phyloP scores from a whole-genome alignment of 2,888 invertebrate genomes.

The Scaptomyza reducta region DNA sequence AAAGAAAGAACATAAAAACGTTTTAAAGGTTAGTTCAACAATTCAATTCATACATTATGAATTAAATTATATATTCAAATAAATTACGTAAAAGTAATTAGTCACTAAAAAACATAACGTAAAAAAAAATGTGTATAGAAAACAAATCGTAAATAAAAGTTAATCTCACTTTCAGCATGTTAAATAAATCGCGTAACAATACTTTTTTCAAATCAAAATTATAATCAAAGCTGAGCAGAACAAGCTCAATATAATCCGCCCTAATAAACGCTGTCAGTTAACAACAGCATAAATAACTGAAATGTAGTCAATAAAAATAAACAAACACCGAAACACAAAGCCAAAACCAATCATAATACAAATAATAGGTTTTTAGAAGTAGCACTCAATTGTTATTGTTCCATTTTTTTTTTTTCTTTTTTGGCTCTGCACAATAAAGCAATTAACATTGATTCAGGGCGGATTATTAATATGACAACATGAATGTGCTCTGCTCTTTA shows the following conservation, averaged over 20 bases:
- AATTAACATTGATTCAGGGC: slow-evolving; percentile 39
- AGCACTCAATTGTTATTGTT: not conserved
- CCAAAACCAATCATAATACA: slow-evolving; percentile 3
- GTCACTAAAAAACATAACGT: not conserved
- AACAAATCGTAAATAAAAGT: too few species aligned
- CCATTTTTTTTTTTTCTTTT: slow-evolving; percentile 1
- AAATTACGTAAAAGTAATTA: not conserved
- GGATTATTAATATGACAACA: slow-evolving; percentile 39
- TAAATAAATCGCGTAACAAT: not conserved
- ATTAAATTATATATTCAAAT: too few species aligned
- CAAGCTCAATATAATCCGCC: not conserved
- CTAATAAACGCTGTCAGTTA: not conserved
- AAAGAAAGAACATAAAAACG: too few species aligned
- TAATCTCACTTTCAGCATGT: not conserved
- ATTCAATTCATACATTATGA: too few species aligned
- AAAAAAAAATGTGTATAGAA: too few species aligned
- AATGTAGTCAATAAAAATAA: not conserved
- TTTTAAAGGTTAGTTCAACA: too few species aligned
- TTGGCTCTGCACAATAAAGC: slow-evolving; percentile 23
- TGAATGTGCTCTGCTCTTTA: slow-evolving; percentile 32
- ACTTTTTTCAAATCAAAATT: not conserved
- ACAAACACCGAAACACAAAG: not conserved
- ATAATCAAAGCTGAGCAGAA: not conserved
- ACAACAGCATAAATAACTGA: not conserved
- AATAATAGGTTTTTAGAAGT: slow-evolving; percentile 4